Evolutionary conservation across 2,113 vertebrate species (phyloP), one percentile per base, ranked within the genome.

Genomic region (Opisthocomus hoazin): DNA sequence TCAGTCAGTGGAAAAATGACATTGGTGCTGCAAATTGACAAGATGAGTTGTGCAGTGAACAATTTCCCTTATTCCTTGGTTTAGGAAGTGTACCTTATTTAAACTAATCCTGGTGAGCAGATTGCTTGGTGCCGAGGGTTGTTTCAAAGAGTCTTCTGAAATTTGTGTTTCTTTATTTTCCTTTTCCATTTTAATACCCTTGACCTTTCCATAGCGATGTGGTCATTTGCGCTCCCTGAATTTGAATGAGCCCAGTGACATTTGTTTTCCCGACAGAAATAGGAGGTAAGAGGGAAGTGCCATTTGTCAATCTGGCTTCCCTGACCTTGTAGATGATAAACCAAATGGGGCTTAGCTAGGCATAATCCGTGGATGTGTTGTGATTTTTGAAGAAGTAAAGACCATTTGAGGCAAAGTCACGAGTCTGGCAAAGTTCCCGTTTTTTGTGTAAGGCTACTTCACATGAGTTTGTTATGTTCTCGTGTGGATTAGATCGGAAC

Each of bases 151-250:
- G 1, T 15, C 32, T 71, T 48, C 78, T 53, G 61, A 20, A 19
- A 64, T 6, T 4, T 32, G 8, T 4, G 0, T 53, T 64, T 7
- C 29, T 75, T 0, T 22, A 6, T 61, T 88, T 48, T 48, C 5
- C 39, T 75, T 60, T 87, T 45, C 24, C 9, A 1, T 39, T 74
- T 27, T 32, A 30, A 17, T 29, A 27, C 26, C 27, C 43, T 71
- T 1, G 0, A 10, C 54, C 17, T 75, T 39, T 69, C 82, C 70
- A 1, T 22, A 61, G 63, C 2, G 0, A 2, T 17, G n/a, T 18
- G 68, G 10, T 73, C 45, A 3, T 18, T 34, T 21, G 15, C 11
- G 0, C 48, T 63, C 46, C 11, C 30, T 45, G 10, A 11, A 9
- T 39, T 39, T 10, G 34, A 32, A 18, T 73, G 21, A 24, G 20